Evolutionary conservation across 2,113 vertebrate species (phyloP).

Genomic region (Notarius quadriscutis): DNA sequence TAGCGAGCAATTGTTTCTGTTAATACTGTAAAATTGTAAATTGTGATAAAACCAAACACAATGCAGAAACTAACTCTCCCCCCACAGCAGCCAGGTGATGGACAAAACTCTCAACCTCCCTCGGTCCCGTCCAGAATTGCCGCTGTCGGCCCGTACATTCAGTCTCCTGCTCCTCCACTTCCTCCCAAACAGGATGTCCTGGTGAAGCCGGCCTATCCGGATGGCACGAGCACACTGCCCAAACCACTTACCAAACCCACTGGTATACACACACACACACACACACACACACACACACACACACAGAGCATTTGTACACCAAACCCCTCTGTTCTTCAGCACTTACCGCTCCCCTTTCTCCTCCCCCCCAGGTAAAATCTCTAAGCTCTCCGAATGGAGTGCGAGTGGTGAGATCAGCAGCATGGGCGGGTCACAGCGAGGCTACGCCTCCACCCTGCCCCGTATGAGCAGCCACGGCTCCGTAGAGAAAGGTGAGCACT

Average conservation of each 20-base stretch:
- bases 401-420: conserved; percentile 61
- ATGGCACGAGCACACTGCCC: conserved; percentile 74
- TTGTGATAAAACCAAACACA: not conserved
- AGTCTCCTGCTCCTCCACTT: conserved; percentile 83
- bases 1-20: not conserved
- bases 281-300: conserved; percentile 9
- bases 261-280: conserved; percentile 48
- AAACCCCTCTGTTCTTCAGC: not conserved
- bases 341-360: not conserved
- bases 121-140: conserved; percentile 81
- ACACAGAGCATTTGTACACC: not conserved
- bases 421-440: conserved; percentile 50
- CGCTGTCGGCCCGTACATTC: conserved; percentile 91
- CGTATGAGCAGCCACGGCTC: conserved; percentile 66
- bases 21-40: not conserved
- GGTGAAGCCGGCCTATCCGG: conserved; percentile 83
- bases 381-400: conserved; percentile 72
- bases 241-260: conserved; percentile 62
- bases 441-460: conserved; percentile 69
- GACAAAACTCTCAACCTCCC: conserved; percentile 67
- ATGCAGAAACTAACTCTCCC: not conserved
- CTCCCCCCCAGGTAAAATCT: conserved; percentile 46
- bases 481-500: conserved; percentile 69
- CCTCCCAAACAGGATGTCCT: conserved; percentile 77
- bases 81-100: conserved; percentile 70